Conservation (phyloP, 2,113 vertebrate genomes). For the Leptobrachium ailaonicum region DNA sequence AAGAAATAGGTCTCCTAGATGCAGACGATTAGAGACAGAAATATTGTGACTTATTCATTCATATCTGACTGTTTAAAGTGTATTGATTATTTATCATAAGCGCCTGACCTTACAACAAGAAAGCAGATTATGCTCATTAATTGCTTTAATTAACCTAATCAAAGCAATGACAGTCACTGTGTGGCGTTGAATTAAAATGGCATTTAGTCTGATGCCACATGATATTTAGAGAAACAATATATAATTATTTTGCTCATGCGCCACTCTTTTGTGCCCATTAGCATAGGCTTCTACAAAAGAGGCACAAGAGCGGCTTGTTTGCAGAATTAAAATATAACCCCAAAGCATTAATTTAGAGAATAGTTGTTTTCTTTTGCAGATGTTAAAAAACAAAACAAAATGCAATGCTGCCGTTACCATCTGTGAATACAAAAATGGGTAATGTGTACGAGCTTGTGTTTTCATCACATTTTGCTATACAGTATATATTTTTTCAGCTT, state of each 20-base stretch:
- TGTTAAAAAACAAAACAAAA: background rate
- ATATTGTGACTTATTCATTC: constrained; percentile 27
- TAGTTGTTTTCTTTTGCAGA: background rate
- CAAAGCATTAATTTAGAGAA: constrained; percentile 21
- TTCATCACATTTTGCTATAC: no score
- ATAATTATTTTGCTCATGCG: constrained; percentile 34
- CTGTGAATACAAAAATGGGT: background rate
- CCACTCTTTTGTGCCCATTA: constrained; percentile 27
- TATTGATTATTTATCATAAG: constrained; percentile 32
- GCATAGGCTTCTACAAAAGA: constrained; percentile 41
- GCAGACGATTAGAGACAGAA: constrained; percentile 17
- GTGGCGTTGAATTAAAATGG: constrained; percentile 3
- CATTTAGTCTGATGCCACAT: constrained; percentile 33
- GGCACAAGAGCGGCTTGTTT: constrained; percentile 36
- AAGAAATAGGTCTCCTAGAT: constrained; percentile 33
- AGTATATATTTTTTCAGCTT: no score
- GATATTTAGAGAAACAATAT: constrained; percentile 41
- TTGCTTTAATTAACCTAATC: constrained; percentile 52
- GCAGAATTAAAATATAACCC: constrained; percentile 11
- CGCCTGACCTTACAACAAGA: constrained; percentile 21
- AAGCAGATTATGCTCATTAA: constrained; percentile 30
- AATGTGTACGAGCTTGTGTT: background rate
- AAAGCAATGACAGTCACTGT: constrained; percentile 15
- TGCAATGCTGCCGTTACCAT: background rate
- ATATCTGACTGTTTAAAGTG: constrained; percentile 21